Evolutionary conservation across 2,113 vertebrate genomes (phyloP), one percentile per base, ranked within the genome.

Genomic region (Ceyx margarethae): DNA sequence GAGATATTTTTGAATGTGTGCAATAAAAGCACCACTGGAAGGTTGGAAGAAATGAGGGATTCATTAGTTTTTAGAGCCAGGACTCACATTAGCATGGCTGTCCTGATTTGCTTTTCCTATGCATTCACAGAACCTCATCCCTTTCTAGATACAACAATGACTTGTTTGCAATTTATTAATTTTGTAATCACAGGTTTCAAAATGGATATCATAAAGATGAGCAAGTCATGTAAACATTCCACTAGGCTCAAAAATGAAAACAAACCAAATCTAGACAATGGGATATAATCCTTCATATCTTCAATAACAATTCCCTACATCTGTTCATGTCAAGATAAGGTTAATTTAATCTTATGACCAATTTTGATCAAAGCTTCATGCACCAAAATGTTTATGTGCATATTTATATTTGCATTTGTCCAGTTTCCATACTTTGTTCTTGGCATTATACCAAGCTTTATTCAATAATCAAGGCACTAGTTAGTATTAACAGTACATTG

Each of bases 161-260:
- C 11, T 87, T 81, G 23, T 71, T 90, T 91, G 57, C 81, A 65
- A 21, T 88, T 81, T n/a, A 58, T 91, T 78, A 75, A 64, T 80
- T 92, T 80, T 76, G 46, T 66, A 93, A 90, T 73, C 60, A 76
- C 23, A 62, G 50, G 82, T 87, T 85, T 85, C 72, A 82, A 90
- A 87, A 57, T 40, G 40, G 35, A 18, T 66, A 76, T 37, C 11
- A 26, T 66, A 61, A 76, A 65, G n/a, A 93, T 73, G 18, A 94
- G 23, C 14, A 57, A 75, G 28, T 85, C 20, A 45, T 65, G 58
- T 87, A 91, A 89, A 91, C 42, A 85, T 73, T 68, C 16, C 3
- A 1, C n/a, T 20, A 48, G 29, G 16, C 51, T 81, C 69, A 89
- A 71, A 81, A 83, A 50, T 31, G 14, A 86, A 90, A 54, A 81